Conservation (phyloP, 2,113 vertebrate species). For the Sula dactylatra region DNA sequence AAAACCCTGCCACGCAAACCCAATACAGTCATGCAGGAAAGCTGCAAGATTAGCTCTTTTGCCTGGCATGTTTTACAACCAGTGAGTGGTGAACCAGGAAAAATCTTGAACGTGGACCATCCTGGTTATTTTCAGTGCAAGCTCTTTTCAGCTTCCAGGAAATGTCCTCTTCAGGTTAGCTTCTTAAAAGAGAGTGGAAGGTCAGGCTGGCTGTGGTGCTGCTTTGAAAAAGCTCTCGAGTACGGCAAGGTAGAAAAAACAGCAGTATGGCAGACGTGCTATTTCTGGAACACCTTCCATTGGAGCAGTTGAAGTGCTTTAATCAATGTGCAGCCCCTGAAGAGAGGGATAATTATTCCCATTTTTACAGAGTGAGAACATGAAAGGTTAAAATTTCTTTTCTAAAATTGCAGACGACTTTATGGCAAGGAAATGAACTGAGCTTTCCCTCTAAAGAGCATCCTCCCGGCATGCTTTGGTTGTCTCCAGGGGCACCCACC, state of each 20-base stretch:
- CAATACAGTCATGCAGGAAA: rapidly evolving
- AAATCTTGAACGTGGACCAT: background rate
- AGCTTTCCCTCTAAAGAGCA: background rate
- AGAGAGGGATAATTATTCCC: background rate
- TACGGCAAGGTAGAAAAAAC: background rate
- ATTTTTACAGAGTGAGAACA: background rate
- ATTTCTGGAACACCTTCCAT: background rate
- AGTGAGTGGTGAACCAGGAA: background rate
- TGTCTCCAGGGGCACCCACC: background rate
- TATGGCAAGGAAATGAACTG: background rate
- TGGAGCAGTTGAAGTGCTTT: background rate
- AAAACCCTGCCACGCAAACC: background rate
- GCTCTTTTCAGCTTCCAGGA: background rate
- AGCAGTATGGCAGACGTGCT: background rate
- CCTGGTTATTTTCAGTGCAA: background rate
- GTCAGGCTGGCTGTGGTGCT: background rate
- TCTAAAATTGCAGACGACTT: background rate
- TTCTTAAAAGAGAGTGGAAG: background rate
- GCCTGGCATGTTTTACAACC: background rate
- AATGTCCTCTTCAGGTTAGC: background rate
- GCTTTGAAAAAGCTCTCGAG: background rate
- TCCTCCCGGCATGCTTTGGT: rapidly evolving
- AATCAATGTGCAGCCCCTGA: background rate
- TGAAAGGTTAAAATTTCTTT: background rate
- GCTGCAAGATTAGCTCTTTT: background rate